These are phyloP conservation scores for Pollicipes pollicipes DNA, from an alignment of 1,140 invertebrate species.

Conservation along the genomic window DNA sequence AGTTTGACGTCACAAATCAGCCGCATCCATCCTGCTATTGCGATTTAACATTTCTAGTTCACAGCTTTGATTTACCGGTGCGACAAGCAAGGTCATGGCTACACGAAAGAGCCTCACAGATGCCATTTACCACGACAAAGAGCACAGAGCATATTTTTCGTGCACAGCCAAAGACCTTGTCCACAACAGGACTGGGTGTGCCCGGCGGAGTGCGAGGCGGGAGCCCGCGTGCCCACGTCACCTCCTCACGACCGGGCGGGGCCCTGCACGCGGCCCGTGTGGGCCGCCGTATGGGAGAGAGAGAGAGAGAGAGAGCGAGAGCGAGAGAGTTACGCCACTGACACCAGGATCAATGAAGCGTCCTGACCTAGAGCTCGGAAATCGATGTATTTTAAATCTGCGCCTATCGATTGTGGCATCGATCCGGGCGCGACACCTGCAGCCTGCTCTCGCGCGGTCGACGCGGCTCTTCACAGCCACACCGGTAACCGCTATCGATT, in stretches of 20 bases:
- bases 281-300: too few species aligned
- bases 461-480: not conserved
- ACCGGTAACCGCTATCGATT: not conserved
- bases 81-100: too few species aligned
- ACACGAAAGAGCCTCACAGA: too few species aligned
- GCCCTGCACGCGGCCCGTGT: not conserved
- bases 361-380: not conserved
- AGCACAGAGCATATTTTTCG: too few species aligned
- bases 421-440: not conserved
- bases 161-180: too few species aligned
- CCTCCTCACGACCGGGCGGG: not conserved
- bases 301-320: not conserved
- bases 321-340: not conserved
- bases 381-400: slow-evolving; percentile 2
- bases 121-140: too few species aligned
- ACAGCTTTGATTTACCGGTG: too few species aligned
- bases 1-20: too few species aligned
- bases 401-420: not conserved
- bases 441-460: not conserved
- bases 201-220: too few species aligned
- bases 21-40: too few species aligned
- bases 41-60: too few species aligned
- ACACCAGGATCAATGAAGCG: not conserved
- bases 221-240: not conserved
- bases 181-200: too few species aligned